Percentiles rank a stretch among this genome's conserved stretches.
phyloP scores from a whole-genome alignment of 92 coral and sea anemone genomes.

The Ricordea florida region DNA sequence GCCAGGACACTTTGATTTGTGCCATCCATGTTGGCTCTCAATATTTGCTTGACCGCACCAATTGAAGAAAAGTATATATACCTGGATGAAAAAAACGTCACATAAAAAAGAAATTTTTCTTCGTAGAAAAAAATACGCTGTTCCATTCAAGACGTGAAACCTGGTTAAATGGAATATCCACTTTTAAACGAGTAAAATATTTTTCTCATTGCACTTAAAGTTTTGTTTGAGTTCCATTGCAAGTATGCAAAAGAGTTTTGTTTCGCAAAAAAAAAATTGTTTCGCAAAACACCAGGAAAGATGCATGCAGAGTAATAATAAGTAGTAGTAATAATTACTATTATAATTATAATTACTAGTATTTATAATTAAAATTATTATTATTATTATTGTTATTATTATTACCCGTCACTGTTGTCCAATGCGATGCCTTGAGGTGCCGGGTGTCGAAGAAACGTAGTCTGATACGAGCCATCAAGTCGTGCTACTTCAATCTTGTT shows the following conservation, averaged over 20 bases:
- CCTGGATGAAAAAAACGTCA: neutral
- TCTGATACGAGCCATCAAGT: neutral
- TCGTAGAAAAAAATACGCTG: no score
- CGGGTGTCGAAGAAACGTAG: neutral
- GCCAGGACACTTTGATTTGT: neutral
- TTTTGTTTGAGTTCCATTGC: no score
- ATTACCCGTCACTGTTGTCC: slow-evolving; percentile 55
- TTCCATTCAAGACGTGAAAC: no score
- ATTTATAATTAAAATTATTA: neutral
- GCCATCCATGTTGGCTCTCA: slow-evolving; percentile 29
- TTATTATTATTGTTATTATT: neutral
- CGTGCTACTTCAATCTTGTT: neutral
- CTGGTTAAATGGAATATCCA: neutral
- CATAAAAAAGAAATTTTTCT: neutral
- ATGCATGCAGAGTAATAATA: no score
- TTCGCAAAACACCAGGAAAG: no score
- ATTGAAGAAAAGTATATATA: slow-evolving; percentile 15
- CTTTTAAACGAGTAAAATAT: neutral
- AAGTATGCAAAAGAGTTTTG: no score
- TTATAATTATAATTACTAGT: no score
- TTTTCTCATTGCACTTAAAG: no score
- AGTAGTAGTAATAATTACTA: no score
- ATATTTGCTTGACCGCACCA: neutral
- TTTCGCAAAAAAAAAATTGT: no score
- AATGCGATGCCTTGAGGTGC: slow-evolving; percentile 65